Evolutionary conservation across 1,140 invertebrate species (phyloP), one percentile per base, ranked within the genome.

Genomic region (Lethrus apterus): DNA sequence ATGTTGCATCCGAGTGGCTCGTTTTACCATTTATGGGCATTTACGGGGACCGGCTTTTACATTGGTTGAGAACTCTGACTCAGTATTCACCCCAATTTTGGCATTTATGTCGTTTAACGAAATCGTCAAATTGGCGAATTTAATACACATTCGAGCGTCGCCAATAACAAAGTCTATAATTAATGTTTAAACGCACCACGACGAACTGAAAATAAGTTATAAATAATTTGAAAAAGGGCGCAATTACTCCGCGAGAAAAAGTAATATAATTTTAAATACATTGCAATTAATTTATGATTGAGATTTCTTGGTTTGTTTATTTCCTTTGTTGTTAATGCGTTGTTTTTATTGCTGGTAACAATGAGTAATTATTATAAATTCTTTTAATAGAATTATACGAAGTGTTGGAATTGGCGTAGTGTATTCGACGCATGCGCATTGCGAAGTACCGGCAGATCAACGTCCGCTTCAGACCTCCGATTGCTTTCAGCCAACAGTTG

Each of bases 1-100:
- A 65, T 66, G 46, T 65, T 65, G 56, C 38, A 59, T 42, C 29
- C 40, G 29, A 26, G 51, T 51, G 53, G 48, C 55, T 55, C 38
- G 57, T 48, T 64, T 65, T 55, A 54, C 64, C 64, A 59, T 65
- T 63, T 65, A 66, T 66, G 64, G 64, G 60, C 64, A 66, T 66
- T 59, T 60, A 53, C 56, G 51, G 48, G 51, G 58, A 51, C 55
- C 54, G 41, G 64, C 63, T 53, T 54, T 51, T 52, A 64, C 57
- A 66, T 66, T 66, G 63, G 64, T 56, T 50, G 58, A 58, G 51
- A 60, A 24, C 38, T 34, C 17, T 55, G 54, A 60, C 48, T 58
- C 52, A 56, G 24, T 13, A 14, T 26, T 14, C 30, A n/a, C 19
- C 10, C 3, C 2, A 9, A 31, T 29, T 29, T 24, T n/a, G n/a